A percentile compares a stretch with the other conserved stretches of the same genome.
phyloP scores from a whole-genome alignment of 2,888 invertebrate species.

The Girardia tigrina region DNA sequence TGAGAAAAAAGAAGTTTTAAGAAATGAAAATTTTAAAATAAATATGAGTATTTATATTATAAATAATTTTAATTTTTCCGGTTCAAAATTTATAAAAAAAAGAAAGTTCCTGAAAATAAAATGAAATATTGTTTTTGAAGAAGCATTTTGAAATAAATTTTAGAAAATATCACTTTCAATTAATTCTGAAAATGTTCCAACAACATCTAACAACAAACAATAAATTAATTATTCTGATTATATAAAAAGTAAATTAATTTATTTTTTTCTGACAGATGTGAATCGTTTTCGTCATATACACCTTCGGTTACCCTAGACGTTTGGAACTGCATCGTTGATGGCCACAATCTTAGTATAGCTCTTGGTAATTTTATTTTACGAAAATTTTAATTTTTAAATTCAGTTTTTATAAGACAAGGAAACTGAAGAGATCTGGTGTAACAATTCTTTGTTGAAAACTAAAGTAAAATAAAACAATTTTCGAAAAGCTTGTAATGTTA shows the following conservation, averaged over 20 bases:
- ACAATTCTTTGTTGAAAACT: neutral
- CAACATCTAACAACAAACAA: no score
- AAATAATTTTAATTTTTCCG: no score
- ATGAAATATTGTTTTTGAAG: no score
- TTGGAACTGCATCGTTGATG: conserved; percentile 7
- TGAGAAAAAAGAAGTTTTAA: no score
- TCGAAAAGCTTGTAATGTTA: neutral
- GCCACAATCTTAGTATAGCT: neutral
- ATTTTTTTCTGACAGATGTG: neutral
- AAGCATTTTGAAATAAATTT: no score
- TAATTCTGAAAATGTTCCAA: no score
- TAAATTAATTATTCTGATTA: neutral
- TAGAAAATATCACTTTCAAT: no score
- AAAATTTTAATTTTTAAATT: neutral
- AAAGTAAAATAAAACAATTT: neutral
- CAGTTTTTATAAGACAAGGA: neutral
- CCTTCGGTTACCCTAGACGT: neutral
- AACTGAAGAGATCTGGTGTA: conserved; percentile 10
- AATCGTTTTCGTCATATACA: conserved; percentile 1
- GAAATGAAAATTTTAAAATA: no score
- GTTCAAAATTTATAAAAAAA: no score
- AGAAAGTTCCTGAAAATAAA: no score
- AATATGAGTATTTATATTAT: no score
- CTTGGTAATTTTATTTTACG: neutral
- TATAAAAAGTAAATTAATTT: neutral